Base-by-base conservation (phyloP, 2,888 invertebrate species). In the Stenolophus ochropezus region DNA sequence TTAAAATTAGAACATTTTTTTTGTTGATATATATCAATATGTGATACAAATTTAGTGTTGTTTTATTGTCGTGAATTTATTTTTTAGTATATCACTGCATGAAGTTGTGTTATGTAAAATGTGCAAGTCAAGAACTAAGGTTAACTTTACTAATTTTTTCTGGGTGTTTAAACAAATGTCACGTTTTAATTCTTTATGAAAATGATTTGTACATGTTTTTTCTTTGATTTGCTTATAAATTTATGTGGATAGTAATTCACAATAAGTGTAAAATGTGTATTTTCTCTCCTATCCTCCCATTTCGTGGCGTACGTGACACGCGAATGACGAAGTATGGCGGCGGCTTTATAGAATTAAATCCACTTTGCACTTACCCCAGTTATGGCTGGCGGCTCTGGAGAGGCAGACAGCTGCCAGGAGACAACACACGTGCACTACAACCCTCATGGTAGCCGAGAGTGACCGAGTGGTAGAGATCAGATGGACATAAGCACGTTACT, bases 271-370 rank as follows among this genome's bases (percentile, higher is more conserved):
- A 80, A 80, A 69, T 56, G 14, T 33, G 14, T 6, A 14, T 14
- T 49, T 65, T 47, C 25, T 21, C 25, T n/a, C 5, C 4, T n/a
- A 18, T 5, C 18, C 53, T 27, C 42, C 47, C 58, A 85, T 86
- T 87, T 84, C 87, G 89, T 90, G 90, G 91, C 91, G 90, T 91
- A 91, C 91, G 91, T 91, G 91, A 91, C 91, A 90, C 85, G 85
- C 87, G 87, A 88, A 85, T 87, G 88, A 88, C 88, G 86, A 85
- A 89, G 89, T 89, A 91, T 91, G 91, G 91, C 89, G 80, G 56
- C 49, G 42, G 73, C 27, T 14, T 53, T 51, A 69, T 23, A 42
- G 47, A 75, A 58, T 51, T 47, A 81, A 79, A 53, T 53, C 33
- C 20, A 8, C 33, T 75, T 65, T 81, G 78, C 49, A 86, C 88